Base-by-base conservation (phyloP, 2,888 invertebrate species). In the Anarsia innoxiella region DNA sequence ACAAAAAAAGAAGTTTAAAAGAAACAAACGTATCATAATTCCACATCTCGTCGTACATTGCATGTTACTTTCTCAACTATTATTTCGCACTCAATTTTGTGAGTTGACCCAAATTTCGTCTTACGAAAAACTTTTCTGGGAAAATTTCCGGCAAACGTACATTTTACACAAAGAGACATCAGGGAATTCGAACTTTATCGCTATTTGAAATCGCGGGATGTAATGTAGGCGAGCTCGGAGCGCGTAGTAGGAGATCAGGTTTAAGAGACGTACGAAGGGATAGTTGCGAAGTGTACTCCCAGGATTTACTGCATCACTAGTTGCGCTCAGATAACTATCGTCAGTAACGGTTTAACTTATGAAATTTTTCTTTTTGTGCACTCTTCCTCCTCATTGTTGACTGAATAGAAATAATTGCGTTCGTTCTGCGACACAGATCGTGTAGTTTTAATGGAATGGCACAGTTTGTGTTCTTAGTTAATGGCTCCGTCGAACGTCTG, bases 261-360 rank as follows among this genome's bases (percentile, higher is more conserved):
- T 59, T 54, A 51, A 51, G 56, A 58, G 58, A 56, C 48, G 47
- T 57, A 62, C 64, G 63, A 60, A 62, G 63, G 63, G 59, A 68
- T 72, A 71, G 67, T 74, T 72, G 55, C 59, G 47, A 67, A 72
- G 65, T 66, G 61, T 69, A 64, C 71, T 66, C 64, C 57, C 58
- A 70, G 73, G 72, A 78, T 80, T 80, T 70, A 74, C 68, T 67
- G 69, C 75, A 72, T 77, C 75, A 80, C 77, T 76, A 79, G 72
- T 79, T 73, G 66, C 71, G 59, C 67, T 58, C 59, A 66, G 69
- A 75, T 75, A 75, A 71, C 75, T 71, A 74, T 73, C 70, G 59
- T 66, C 66, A 59, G 66, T 63, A 61, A 63, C 60, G 67, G 61
- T 70, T 59, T 68, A 72, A 78, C 74, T 76, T 78, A 78, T 73